Percentiles rank a stretch among this genome's conserved stretches.
Conservation (phyloP, 2,113 vertebrate genomes). For the Alces alces region DNA sequence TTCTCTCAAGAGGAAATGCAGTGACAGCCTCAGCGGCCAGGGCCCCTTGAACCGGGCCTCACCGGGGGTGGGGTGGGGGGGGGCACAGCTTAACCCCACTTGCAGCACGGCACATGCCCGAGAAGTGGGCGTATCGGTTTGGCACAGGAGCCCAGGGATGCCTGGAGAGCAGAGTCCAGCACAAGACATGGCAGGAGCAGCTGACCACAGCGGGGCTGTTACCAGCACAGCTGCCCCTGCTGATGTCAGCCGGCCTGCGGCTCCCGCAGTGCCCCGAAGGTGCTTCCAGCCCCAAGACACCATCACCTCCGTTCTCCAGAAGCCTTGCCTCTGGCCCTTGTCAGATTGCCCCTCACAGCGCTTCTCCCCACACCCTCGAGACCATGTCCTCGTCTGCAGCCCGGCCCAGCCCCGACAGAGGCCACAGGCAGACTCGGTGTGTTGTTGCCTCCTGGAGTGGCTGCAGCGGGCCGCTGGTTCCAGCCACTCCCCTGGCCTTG, state of each 20-base stretch:
- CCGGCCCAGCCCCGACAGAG: background rate
- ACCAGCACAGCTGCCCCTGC: background rate
- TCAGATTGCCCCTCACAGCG: background rate
- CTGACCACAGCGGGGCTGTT: too few relatives aligned
- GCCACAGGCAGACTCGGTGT: background rate
- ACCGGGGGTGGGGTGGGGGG: too few relatives aligned
- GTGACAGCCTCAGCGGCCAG: background rate
- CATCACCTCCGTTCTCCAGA: background rate
- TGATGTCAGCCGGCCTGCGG: fast-evolving
- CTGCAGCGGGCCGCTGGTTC: background rate
- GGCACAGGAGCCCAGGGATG: background rate
- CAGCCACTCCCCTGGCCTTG: background rate
- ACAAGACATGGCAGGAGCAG: background rate
- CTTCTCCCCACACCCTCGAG: background rate
- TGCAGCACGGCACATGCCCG: too few relatives aligned
- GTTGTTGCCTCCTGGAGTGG: background rate
- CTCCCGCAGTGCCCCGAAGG: fast-evolving
- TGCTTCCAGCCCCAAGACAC: background rate
- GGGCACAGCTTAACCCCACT: background rate
- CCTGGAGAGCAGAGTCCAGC: background rate
- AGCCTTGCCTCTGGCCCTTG: background rate
- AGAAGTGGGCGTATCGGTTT: background rate
- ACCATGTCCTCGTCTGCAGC: too few relatives aligned
- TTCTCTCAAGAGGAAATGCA: background rate
- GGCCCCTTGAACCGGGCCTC: background rate